Base-by-base conservation (phyloP, 2,113 vertebrate genomes). In the Apteryx mantelli region DNA sequence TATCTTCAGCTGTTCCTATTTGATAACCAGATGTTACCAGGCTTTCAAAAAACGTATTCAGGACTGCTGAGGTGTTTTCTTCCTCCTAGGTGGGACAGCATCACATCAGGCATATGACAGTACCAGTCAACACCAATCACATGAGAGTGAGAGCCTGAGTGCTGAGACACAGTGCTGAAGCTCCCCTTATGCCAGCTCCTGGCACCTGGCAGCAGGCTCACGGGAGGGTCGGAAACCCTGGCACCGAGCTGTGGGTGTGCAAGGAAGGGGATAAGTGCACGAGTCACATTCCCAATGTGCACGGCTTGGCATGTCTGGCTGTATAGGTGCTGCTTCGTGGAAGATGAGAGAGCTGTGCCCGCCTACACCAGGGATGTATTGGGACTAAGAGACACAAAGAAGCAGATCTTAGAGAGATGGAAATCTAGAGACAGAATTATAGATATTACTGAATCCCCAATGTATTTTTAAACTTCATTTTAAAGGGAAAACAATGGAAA, bases 401-500 rank as follows among this genome's bases (percentile, higher is more conserved):
- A 76, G n/a, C 6, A 86, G 77, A 68, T 75, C 46, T 90, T 53
- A 86, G 68, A 52, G 64, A 86, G 36, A 36, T 19, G 95, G 52
- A 90, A 90, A 82, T 56, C 85, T 52, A 58, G 53, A 93, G 68
- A 50, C 46, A 88, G 82, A 83, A 75, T 94, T 81, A 75, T 56
- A 82, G 76, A 74, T 79, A 86, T 40, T 91, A 82, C 58, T 78
- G 82, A 89, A 94, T 95, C 88, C 84, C 92, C 22, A 25, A 42
- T 36, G 88, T 65, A 93, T 70, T 96, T 96, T 96, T 79, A 92
- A 91, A 93, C 76, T 88, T 81, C n/a, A 90, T 94, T 97, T 95
- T 91, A 96, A 97, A 94, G 84, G 21, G 48, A 88, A 97, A 96
- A 96, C 93, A 96, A 97, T 93, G 60, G 66, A 25, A 83, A 75